phyloP scores from a whole-genome alignment of 2,888 invertebrate genomes.

The Gnatocerus cornutus region DNA sequence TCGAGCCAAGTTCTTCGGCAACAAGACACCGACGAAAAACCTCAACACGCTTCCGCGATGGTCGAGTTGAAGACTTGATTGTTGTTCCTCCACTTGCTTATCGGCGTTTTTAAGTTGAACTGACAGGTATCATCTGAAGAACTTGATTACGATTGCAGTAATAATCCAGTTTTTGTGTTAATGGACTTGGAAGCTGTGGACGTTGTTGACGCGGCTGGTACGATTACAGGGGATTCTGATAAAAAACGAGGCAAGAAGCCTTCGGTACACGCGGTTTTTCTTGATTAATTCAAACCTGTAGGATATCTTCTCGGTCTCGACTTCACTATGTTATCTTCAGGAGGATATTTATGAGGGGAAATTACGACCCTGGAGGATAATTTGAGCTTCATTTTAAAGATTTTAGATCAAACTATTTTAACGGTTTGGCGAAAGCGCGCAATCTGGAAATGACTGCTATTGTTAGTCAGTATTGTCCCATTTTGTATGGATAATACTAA shows the following conservation, averaged over 20 bases:
- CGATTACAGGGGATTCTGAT: background rate
- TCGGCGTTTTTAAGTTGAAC: background rate
- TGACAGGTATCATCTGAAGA: conserved; percentile 9
- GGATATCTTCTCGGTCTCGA: background rate
- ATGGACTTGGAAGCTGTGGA: background rate
- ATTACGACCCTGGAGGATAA: background rate
- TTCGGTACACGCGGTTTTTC: background rate
- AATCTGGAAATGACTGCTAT: no score
- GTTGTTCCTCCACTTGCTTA: background rate
- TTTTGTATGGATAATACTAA: no score
- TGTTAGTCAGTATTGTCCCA: no score
- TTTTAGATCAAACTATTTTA: no score
- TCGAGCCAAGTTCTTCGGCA: background rate
- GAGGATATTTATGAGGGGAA: background rate
- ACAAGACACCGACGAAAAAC: conserved; percentile 10
- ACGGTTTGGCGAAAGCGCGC: no score
- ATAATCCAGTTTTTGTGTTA: background rate
- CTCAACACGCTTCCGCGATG: conserved; percentile 7
- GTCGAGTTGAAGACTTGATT: conserved; percentile 16
- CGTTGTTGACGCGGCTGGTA: conserved; percentile 7
- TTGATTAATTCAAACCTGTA: conserved; percentile 2
- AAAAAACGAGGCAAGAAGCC: background rate
- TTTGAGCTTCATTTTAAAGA: no score
- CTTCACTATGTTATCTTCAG: conserved; percentile 1
- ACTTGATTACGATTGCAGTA: conserved; percentile 9